Evolutionary conservation across 2,113 vertebrate genomes (phyloP), one percentile per base, ranked within the genome.

Genomic region (Indri indri): DNA sequence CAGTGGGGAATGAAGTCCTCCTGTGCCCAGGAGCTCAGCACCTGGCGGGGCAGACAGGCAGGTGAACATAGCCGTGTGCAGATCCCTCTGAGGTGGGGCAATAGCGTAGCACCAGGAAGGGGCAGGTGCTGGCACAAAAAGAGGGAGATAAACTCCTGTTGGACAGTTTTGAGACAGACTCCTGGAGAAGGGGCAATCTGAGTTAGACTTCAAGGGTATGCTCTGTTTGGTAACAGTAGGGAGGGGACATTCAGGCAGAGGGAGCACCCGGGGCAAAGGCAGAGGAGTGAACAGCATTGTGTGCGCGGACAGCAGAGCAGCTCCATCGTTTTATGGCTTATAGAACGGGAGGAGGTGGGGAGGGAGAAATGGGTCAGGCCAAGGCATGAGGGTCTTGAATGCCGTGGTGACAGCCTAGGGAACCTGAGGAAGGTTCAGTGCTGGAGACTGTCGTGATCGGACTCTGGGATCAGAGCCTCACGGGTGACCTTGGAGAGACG

Each of bases 11-110:
- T 3, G 1, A 17, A 13, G 70, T 4, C 16, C 63, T 22, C 47
- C 13, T 2, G 6, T 6, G 17, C 45, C 8, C 14, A 0, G 57
- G 34, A 42, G 27, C 79, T 17, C 68, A 0, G 1, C 1, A 50
- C 17, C 52, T 18, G 52, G 52, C 17, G 17, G 52, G 17, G 32
- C 68, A 52, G n/a, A 47, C 34, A 9, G 50, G 2, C 0, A 1
- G 11, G 11, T 18, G 9, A 13, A 5, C 16, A 5, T 40, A 1
- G 27, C 1, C 18, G 17, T 8, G 3, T 14, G 9, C 8, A 23
- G 34, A 13, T 23, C 74, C 2, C 3, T 37, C 6, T 61, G 30
- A 30, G 59, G n/a, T 23, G 8, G 47, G 11, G 7, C 0, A 6
- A 18, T 5, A 7, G n/a, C 4, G 14, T 2, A 14, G 52, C 22